Percentiles rank a stretch among this genome's conserved stretches.
Evolutionary conservation across 2,888 invertebrate genomes (phyloP).

Genomic region (Agelastica alni): DNA sequence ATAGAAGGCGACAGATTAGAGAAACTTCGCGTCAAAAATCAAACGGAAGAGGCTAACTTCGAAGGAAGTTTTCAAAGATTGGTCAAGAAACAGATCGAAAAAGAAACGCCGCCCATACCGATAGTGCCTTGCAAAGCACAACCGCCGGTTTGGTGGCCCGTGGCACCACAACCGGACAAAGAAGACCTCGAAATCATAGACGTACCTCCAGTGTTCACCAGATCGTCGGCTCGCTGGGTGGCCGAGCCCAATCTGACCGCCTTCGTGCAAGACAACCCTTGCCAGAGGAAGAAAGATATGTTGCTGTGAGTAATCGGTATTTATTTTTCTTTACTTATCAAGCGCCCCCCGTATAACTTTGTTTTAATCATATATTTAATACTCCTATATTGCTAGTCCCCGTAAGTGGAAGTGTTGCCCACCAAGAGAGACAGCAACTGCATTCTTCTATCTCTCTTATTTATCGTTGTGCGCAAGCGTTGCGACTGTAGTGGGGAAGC

Average conservation of each 20-base stretch:
- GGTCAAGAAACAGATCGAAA: slow-evolving; percentile 35
- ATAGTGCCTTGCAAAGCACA: slow-evolving; percentile 38
- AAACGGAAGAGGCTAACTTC: slow-evolving; percentile 41
- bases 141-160: slow-evolving; percentile 50
- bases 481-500: no score
- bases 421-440: no score
- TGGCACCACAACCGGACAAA: slow-evolving; percentile 11
- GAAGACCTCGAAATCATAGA: neutral
- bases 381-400: no score
- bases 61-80: slow-evolving; percentile 33
- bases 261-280: slow-evolving; percentile 45
- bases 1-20: slow-evolving; percentile 55
- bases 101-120: slow-evolving; percentile 35
- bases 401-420: no score
- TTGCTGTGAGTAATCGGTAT: slow-evolving; percentile 48
- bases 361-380: no score
- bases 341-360: neutral
- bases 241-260: slow-evolving; percentile 59
- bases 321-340: no score
- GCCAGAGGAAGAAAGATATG: slow-evolving; percentile 49
- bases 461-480: no score
- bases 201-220: neutral
- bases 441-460: no score
- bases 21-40: slow-evolving; percentile 49
- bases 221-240: slow-evolving; percentile 57